A percentile compares a stretch with the other conserved stretches of the same genome.
These are phyloP conservation scores for Calliphora vicina DNA, from an alignment of 1,140 invertebrate species.

Conservation along the genomic window DNA sequence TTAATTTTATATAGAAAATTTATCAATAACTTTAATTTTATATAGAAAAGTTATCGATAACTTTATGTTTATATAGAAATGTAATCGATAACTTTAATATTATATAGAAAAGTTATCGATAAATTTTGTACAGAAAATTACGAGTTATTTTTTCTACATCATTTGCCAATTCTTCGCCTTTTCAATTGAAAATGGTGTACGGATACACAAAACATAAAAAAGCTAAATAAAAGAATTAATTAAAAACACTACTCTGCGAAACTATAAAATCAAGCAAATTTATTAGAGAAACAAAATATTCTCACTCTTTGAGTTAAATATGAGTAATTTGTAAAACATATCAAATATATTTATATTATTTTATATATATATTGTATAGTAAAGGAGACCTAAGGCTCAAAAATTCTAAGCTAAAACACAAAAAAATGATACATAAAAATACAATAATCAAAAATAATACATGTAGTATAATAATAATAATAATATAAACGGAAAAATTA, in stretches of 20 bases:
- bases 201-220: background rate
- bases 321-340: background rate
- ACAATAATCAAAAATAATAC: background rate
- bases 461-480: background rate
- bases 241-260: background rate
- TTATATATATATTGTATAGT: background rate
- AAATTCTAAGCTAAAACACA: conserved; percentile 1
- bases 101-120: no score
- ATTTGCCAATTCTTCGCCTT: no score
- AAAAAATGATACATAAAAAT: background rate
- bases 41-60: no score
- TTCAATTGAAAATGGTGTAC: background rate
- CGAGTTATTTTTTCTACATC: no score
- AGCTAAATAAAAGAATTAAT: background rate
- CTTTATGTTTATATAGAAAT: no score
- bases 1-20: no score
- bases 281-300: background rate
- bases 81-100: no score
- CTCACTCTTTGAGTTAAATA: background rate
- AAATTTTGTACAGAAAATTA: no score
- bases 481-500: no score
- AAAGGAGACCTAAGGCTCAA: background rate
- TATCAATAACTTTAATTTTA: no score
- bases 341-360: background rate
- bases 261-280: background rate